These are phyloP conservation scores for Poecile atricapillus DNA, from an alignment of 2,113 vertebrate species.

Conservation along the genomic window DNA sequence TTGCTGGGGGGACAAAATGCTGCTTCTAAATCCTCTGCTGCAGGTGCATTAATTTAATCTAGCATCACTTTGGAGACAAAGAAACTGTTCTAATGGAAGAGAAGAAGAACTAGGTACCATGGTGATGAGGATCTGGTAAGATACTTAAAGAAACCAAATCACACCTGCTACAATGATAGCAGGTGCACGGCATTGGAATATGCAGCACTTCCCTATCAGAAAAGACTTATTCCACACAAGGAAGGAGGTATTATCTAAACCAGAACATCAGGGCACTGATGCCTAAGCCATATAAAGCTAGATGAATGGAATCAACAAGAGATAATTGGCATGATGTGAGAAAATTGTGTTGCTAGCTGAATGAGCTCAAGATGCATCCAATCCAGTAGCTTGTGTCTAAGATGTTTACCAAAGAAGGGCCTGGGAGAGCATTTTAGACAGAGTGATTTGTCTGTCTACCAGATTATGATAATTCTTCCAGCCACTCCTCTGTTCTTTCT, in stretches of 20 bases:
- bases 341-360: constrained; percentile 17
- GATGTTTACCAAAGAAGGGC: constrained; percentile 18
- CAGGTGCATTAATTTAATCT: constrained; percentile 47
- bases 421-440: neutral
- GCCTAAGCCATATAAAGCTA: neutral
- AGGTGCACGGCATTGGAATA: neutral
- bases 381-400: neutral
- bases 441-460: constrained; percentile 53
- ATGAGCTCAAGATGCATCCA: constrained; percentile 25
- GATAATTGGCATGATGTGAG: neutral
- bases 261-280: neutral
- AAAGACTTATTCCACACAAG: neutral
- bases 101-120: neutral
- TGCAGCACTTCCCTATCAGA: neutral
- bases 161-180: neutral
- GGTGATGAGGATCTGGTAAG: constrained; percentile 6
- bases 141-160: neutral
- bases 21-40: constrained; percentile 44
- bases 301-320: neutral
- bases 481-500: neutral
- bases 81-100: neutral
- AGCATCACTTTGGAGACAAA: constrained; percentile 30
- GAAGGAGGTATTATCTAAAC: neutral
- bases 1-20: constrained; percentile 48
- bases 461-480: constrained; percentile 57